phyloP scores from a whole-genome alignment of 2,113 vertebrate species.

The Antigone vipio region DNA sequence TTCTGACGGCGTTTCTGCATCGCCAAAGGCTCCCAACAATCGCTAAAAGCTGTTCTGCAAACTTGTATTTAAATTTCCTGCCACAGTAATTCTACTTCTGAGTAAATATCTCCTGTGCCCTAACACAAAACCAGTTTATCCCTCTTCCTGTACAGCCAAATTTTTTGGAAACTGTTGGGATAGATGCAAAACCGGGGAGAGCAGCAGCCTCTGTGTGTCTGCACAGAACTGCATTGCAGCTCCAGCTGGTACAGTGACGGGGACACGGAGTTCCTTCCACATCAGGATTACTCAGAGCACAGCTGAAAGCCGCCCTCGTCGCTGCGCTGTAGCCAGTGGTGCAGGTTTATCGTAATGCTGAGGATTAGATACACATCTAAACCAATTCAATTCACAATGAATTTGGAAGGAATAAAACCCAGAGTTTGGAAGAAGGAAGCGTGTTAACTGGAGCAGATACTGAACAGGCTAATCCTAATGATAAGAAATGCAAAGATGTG shows the following conservation, averaged over 20 bases:
- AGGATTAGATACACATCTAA: conserved; percentile 17
- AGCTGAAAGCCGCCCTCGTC: not conserved
- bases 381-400: conserved; percentile 16
- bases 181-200: not conserved
- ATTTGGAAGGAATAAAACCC: conserved; percentile 25
- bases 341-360: not conserved
- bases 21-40: not conserved
- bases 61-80: not conserved
- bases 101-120: not conserved
- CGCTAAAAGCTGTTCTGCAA: not conserved
- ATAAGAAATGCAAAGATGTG: conserved; percentile 50
- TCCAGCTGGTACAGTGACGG: not conserved
- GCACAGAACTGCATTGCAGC: not conserved
- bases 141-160: not conserved
- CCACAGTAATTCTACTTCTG: not conserved
- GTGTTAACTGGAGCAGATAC: conserved; percentile 57
- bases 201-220: not conserved
- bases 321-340: not conserved
- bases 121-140: not conserved
- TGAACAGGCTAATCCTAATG: conserved; percentile 53
- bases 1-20: not conserved
- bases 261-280: not conserved
- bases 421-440: conserved; percentile 6
- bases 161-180: not conserved
- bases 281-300: not conserved